These are phyloP conservation scores for Mirounga angustirostris DNA, from an alignment of 2,113 vertebrate species.

Conservation along the genomic window DNA sequence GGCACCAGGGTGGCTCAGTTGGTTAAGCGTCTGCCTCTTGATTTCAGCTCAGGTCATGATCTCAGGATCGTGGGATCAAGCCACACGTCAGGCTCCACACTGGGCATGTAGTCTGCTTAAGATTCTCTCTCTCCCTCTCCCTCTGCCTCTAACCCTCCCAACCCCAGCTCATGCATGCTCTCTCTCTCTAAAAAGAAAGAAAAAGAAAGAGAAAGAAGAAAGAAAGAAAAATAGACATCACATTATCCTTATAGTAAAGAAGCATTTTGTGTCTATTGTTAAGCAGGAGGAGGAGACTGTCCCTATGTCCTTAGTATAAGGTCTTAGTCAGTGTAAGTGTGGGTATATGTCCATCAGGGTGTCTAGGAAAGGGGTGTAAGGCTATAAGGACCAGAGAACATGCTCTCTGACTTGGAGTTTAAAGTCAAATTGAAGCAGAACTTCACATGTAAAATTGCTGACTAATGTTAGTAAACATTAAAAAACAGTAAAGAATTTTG, in stretches of 20 bases:
- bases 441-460: neutral
- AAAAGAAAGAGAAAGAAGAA: neutral
- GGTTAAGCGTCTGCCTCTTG: neutral
- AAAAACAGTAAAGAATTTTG: neutral
- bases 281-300: neutral
- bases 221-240: neutral
- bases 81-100: neutral
- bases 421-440: neutral
- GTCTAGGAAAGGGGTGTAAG: neutral
- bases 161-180: too few species aligned
- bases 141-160: neutral
- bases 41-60: neutral
- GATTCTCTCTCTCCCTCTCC: neutral
- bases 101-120: neutral
- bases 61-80: neutral
- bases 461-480: neutral
- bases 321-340: neutral
- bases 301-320: neutral
- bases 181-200: neutral
- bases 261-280: neutral
- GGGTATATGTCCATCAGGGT: neutral
- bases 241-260: neutral
- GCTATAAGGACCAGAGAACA: neutral
- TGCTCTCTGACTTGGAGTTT: neutral
- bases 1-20: neutral